Percentiles rank a stretch among this genome's conserved stretches.
phyloP scores from a whole-genome alignment of 1,140 invertebrate genomes.

The Oncopeltus fasciatus region DNA sequence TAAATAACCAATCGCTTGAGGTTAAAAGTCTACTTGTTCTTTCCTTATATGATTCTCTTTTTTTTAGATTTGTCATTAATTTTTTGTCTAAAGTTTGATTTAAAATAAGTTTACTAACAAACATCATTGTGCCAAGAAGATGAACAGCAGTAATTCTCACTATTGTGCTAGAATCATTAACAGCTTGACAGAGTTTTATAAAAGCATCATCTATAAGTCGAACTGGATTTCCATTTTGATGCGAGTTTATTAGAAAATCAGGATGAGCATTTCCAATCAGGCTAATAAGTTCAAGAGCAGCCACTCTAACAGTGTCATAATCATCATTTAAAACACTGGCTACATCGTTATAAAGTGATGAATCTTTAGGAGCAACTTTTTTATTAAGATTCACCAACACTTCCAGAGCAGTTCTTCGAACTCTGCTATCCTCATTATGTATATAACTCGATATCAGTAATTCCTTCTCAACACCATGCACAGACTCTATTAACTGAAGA shows the following conservation, averaged over 20 bases:
- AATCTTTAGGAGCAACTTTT: constrained; percentile 59
- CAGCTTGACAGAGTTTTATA: constrained; percentile 80
- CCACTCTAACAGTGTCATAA: constrained; percentile 81
- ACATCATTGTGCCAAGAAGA: constrained; percentile 69
- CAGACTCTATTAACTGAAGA: constrained; percentile 52
- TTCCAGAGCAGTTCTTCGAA: constrained; percentile 71
- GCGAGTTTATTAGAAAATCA: constrained; percentile 53
- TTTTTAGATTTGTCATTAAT: constrained; percentile 89
- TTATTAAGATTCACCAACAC: constrained; percentile 66
- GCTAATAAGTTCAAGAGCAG: constrained; percentile 72
- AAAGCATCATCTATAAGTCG: constrained; percentile 92
- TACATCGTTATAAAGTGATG: constrained; percentile 64
- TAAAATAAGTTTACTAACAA: constrained; percentile 76
- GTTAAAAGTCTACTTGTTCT: constrained; percentile 61
- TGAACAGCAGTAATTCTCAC: constrained; percentile 67
- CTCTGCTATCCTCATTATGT: constrained; percentile 76
- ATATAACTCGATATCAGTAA: constrained; percentile 63
- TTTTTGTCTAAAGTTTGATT: constrained; percentile 94
- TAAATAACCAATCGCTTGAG: constrained; percentile 78
- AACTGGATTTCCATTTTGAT: constrained; percentile 56
- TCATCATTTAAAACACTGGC: constrained; percentile 80
- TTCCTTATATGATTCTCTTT: constrained; percentile 64
- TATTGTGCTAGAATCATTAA: constrained; percentile 81
- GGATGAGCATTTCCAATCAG: constrained; percentile 72
- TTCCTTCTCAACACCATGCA: constrained; percentile 42